Evolutionary conservation across 2,888 invertebrate species (phyloP).

Genomic region (Anthrax anthrax): DNA sequence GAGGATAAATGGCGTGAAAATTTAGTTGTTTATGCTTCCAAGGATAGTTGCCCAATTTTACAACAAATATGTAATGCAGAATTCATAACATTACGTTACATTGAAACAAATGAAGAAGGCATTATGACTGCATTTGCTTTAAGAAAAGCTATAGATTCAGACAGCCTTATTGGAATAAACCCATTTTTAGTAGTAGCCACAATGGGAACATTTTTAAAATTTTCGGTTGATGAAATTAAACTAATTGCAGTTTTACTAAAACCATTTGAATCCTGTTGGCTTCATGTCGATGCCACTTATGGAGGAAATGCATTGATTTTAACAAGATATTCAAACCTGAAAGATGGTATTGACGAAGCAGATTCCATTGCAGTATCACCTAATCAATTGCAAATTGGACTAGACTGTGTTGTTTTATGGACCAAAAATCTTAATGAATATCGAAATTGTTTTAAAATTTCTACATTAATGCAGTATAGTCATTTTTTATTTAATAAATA

Average conservation of each 20-base stretch:
- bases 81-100: slow-evolving; percentile 46
- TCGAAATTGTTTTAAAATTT: slow-evolving; percentile 59
- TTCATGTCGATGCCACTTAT: slow-evolving; percentile 69
- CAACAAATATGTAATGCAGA: slow-evolving; percentile 57
- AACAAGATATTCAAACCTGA: slow-evolving; percentile 52
- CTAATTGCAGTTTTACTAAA: slow-evolving; percentile 55
- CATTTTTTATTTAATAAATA: slow-evolving; percentile 42
- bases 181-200: slow-evolving; percentile 65
- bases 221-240: slow-evolving; percentile 58
- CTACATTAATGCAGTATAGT: slow-evolving; percentile 60
- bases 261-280: slow-evolving; percentile 45
- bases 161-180: slow-evolving; percentile 49
- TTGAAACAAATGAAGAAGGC: slow-evolving; percentile 49
- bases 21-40: slow-evolving; percentile 47
- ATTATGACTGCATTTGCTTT: slow-evolving; percentile 42
- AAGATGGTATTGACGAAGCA: slow-evolving; percentile 48
- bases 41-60: slow-evolving; percentile 51
- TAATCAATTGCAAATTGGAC: slow-evolving; percentile 67
- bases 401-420: slow-evolving; percentile 68
- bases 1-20: background rate
- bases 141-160: slow-evolving; percentile 45
- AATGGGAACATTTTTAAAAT: slow-evolving; percentile 59
- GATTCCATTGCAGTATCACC: slow-evolving; percentile 70
- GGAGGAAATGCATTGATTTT: slow-evolving; percentile 67
- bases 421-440: slow-evolving; percentile 51